Conservation (phyloP, 2,888 invertebrate genomes). For the Ochropleura leucogaster region DNA sequence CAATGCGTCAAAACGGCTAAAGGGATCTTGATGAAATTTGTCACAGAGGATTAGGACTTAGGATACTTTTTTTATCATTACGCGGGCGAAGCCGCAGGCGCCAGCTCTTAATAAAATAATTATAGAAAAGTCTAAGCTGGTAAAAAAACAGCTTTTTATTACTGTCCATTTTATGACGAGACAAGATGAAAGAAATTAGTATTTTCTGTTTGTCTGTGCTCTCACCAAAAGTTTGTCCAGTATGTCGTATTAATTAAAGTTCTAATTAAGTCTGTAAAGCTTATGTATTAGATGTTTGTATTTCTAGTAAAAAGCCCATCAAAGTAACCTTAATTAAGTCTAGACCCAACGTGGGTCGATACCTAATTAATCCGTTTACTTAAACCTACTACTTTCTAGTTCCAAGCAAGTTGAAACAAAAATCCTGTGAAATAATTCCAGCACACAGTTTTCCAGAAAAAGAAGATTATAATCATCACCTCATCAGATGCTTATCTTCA, state of each 20-base stretch:
- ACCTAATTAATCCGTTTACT: constrained; percentile 29
- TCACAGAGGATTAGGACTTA: too few relatives aligned
- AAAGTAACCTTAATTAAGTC: constrained; percentile 31
- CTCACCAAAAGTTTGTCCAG: not conserved
- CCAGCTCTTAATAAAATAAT: too few relatives aligned
- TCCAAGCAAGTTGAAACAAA: not conserved
- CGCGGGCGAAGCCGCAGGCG: too few relatives aligned
- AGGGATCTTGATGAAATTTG: too few relatives aligned
- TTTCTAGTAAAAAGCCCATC: not conserved
- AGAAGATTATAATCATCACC: constrained; percentile 10
- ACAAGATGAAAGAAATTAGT: not conserved
- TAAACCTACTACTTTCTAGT: not conserved
- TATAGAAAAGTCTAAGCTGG: not conserved
- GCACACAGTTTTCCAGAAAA: not conserved
- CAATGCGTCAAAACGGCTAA: too few relatives aligned
- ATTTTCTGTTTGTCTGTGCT: not conserved
- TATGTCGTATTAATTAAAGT: constrained; percentile 3
- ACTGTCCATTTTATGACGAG: not conserved
- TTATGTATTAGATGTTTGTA: not conserved
- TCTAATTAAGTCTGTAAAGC: constrained; percentile 4
- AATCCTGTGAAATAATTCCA: not conserved
- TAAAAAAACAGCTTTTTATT: not conserved
- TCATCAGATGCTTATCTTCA: constrained; percentile 22
- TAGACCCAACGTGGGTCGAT: constrained; percentile 21
- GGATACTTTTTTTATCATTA: too few relatives aligned